Conservation (phyloP, 2,113 vertebrate species). For the Haliaeetus leucogaster region DNA sequence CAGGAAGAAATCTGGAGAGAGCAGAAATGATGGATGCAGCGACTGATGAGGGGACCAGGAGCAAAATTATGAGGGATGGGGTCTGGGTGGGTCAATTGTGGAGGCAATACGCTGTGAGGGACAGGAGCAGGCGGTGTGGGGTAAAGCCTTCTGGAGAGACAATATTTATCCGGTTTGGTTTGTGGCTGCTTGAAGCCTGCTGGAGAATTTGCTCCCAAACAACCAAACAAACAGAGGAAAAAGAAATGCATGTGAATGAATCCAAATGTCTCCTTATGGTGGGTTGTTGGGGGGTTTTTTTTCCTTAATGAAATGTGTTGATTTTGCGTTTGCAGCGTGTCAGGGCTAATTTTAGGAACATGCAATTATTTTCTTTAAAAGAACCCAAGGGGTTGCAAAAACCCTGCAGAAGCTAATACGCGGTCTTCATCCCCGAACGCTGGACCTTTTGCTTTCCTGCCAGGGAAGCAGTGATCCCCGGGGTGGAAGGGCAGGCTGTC, state of each 20-base stretch:
- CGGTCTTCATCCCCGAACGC: not conserved
- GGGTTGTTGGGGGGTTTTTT: not conserved
- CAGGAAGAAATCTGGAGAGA: not conserved
- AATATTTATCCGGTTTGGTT: not conserved
- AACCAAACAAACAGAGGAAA: conserved; percentile 17
- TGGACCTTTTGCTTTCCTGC: not conserved
- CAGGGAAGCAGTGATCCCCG: not conserved
- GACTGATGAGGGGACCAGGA: not conserved
- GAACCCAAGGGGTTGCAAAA: not conserved
- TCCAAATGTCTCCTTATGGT: conserved; percentile 24
- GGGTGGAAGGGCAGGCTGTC: not conserved
- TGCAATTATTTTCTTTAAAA: not conserved
- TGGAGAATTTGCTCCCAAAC: conserved; percentile 18
- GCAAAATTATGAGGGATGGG: not conserved
- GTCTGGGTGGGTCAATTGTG: not conserved
- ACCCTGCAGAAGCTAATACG: not conserved
- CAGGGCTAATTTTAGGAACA: not conserved
- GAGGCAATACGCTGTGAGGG: fast-evolving
- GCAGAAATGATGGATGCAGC: not conserved
- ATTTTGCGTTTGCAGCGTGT: not conserved
- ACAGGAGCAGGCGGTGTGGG: fast-evolving
- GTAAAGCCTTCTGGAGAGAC: not conserved
- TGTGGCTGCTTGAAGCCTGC: not conserved
- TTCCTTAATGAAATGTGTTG: not conserved
- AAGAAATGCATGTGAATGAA: not conserved